Base-by-base conservation (phyloP, 2,797 vertebrate species). In the Rhinichthys osculus region DNA sequence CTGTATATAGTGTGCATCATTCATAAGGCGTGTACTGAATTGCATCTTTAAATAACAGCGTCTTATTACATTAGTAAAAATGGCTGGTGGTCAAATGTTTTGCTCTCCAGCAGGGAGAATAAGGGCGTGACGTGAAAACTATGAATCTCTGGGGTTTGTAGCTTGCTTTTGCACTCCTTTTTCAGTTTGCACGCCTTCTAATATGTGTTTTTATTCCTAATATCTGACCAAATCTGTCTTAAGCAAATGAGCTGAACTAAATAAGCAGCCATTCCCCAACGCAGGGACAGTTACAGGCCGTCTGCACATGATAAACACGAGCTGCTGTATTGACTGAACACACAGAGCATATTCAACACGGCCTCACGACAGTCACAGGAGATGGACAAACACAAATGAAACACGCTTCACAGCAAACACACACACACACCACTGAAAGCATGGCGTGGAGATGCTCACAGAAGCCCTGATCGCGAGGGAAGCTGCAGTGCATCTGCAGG, bases 381-480 rank as follows among this genome's bases (percentile, higher is more conserved):
- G 50, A 82, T 73, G 81, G 27, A 21, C 52, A 73, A 82, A 82
- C 81, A 83, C 81, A 74, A 54, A 81, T 59, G 70, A 27, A 38
- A 82, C 66, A 72, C n/a, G 44, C 42, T 40, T 74, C 70, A 85
- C 30, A 54, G 47, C 84, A 82, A 64, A 72, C 80, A 71, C 62
- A 80, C 69, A 42, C 62, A 33, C 23, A 78, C 73, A 57, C 62
- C 35, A 44, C 14, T 10, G 21, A 57, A 80, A 50, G 64, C 52
- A 82, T 81, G 85, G 80, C 72, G 84, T 95, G 95, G 94, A 88
- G 92, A 91, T 92, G 90, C 88, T 92, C 89, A 93, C 93, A 92
- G 92, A 93, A 93, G 94, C 95, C 95, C 93, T 93, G 91, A 93
- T 89, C 91, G 88, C 83, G 93, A 95, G 95, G 95, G 95, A 85